Conservation (phyloP, 2,113 vertebrate species). For the Neodon shergylaensis region DNA sequence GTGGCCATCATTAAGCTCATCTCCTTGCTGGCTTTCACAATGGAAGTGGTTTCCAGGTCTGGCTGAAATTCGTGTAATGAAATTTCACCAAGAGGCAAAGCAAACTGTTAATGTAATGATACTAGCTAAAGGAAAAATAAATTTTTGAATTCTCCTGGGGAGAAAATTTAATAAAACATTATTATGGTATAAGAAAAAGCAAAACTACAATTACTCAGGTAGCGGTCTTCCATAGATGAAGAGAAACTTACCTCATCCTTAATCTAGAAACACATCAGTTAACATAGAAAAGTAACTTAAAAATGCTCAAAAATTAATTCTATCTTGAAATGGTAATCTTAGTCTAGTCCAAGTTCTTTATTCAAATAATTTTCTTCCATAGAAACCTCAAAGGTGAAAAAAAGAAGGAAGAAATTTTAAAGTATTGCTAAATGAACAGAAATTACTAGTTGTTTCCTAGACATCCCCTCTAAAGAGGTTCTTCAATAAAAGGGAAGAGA, state of each 20-base stretch:
- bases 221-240: conserved; percentile 15
- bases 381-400: not conserved
- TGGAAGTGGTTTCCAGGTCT: not conserved
- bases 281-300: conserved; percentile 17
- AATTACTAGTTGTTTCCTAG: not conserved
- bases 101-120: conserved; percentile 34
- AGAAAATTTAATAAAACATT: conserved; percentile 17
- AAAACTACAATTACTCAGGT: conserved; percentile 1
- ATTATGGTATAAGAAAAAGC: not conserved
- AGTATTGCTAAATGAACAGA: conserved; percentile 9
- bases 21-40: not conserved
- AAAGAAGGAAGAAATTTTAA: not conserved
- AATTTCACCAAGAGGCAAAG: conserved; percentile 30
- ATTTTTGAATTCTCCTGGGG: not conserved
- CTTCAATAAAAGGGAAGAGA: not conserved
- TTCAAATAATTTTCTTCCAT: not conserved
- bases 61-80: conserved; percentile 14
- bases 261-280: conserved; percentile 24
- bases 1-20: not conserved
- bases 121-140: conserved; percentile 43
- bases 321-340: conserved; percentile 24
- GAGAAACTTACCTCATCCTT: conserved; percentile 1
- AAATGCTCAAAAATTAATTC: conserved; percentile 6
- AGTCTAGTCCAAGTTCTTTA: conserved; percentile 2
- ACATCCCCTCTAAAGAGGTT: not conserved